Conservation (phyloP, 2,797 vertebrate genomes). For the Anguilla obscura region DNA sequence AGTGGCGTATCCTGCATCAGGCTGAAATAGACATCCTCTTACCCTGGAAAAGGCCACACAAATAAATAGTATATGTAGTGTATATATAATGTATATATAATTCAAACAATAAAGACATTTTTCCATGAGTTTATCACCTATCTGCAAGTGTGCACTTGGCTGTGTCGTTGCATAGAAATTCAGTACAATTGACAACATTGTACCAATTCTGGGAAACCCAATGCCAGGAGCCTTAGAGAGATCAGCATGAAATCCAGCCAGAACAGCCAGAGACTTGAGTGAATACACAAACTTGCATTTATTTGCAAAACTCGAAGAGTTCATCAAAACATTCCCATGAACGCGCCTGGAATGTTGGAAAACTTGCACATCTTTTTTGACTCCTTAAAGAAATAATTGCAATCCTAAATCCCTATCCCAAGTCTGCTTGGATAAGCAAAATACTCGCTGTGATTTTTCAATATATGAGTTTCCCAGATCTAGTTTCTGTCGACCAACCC, state of each 20-base stretch:
- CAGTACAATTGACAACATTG: background rate
- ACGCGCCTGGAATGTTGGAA: background rate
- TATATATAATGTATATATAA: background rate
- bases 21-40: background rate
- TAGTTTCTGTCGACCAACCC: background rate
- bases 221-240: background rate
- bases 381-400: background rate
- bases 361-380: background rate
- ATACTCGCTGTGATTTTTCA: background rate
- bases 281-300: background rate
- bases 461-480: background rate
- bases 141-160: background rate
- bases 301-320: background rate
- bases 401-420: background rate
- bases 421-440: background rate
- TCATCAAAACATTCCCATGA: conserved; percentile 13
- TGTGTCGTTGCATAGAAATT: conserved; percentile 13
- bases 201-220: background rate
- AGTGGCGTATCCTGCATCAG: background rate
- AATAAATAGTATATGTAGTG: background rate
- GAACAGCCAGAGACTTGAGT: background rate
- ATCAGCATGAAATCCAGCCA: background rate
- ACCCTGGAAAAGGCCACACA: background rate
- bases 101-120: background rate
- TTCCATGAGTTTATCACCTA: background rate